phyloP scores from a whole-genome alignment of 2,797 vertebrate genomes.

The Australoheros facetus region DNA sequence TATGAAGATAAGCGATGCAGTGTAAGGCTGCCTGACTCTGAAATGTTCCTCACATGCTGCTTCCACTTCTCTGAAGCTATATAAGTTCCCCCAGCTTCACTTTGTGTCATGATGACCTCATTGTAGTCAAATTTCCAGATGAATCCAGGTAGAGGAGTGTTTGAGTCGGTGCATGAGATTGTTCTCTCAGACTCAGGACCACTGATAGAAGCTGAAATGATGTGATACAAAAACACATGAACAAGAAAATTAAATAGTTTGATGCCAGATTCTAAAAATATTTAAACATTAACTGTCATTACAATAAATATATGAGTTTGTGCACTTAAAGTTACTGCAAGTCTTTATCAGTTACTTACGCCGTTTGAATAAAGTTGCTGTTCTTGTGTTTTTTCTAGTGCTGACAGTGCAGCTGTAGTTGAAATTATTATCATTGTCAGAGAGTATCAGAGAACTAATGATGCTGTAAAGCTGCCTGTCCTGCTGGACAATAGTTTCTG shows the following conservation, averaged over 20 bases:
- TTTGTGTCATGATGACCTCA: neutral
- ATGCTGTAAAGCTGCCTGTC: neutral
- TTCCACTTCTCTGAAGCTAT: neutral
- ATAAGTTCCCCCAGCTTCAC: accelerated
- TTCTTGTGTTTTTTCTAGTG: neutral
- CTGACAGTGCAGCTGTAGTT: neutral
- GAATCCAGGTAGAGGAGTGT: accelerated
- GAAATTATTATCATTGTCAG: neutral
- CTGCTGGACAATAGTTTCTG: neutral
- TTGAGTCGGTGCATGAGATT: neutral
- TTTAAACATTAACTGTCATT: no score
- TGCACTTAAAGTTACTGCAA: no score
- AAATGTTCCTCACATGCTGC: neutral
- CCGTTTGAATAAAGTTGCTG: accelerated
- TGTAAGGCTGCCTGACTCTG: neutral
- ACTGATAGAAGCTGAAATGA: neutral
- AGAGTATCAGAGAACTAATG: neutral
- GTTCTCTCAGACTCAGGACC: neutral
- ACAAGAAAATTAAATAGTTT: no score
- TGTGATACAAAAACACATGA: neutral
- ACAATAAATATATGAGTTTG: no score
- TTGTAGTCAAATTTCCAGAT: slow-evolving; percentile 11
- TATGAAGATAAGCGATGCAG: neutral
- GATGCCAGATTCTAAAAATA: no score
- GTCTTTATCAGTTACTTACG: accelerated